phyloP scores from a whole-genome alignment of 2,797 vertebrate species.

The Scolopax rusticola region DNA sequence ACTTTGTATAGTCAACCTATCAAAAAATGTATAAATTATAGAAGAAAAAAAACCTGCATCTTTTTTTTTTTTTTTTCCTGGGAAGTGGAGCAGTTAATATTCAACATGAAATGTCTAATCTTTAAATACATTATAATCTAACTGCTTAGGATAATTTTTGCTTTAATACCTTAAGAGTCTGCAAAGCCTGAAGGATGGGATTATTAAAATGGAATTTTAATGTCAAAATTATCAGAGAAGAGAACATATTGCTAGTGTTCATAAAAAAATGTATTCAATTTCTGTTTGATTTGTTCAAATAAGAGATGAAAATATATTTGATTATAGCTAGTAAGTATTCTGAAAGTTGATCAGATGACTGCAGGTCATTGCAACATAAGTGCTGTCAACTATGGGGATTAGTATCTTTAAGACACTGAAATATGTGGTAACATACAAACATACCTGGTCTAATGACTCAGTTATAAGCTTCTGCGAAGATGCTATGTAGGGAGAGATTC shows the following conservation, averaged over 20 bases:
- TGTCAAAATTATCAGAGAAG: constrained; percentile 97
- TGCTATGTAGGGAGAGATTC: neutral
- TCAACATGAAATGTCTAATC: constrained; percentile 96
- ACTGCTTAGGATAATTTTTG: constrained; percentile 98
- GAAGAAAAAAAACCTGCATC: constrained; percentile 48
- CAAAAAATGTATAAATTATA: constrained; percentile 78
- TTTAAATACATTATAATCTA: constrained; percentile 94
- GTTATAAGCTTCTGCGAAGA: neutral
- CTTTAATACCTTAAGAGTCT: constrained; percentile 99
- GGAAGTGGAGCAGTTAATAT: constrained; percentile 94
- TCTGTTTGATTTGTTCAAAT: constrained; percentile 84
- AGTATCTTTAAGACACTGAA: constrained; percentile 60
- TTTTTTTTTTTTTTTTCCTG: constrained; percentile 83
- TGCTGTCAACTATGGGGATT: constrained; percentile 72
- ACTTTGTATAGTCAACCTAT: constrained; percentile 68
- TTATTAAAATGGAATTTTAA: constrained; percentile 99
- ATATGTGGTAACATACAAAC: constrained; percentile 37
- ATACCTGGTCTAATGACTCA: constrained; percentile 53
- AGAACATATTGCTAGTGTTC: constrained; percentile 90
- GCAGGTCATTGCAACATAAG: constrained; percentile 76
- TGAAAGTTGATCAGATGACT: constrained; percentile 81
- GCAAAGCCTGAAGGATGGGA: constrained; percentile 99
- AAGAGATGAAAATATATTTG: constrained; percentile 84
- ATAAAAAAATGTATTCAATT: constrained; percentile 86
- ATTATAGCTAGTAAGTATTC: constrained; percentile 81